Conservation (phyloP, 2,113 vertebrate genomes). For the Raja brachyura region DNA sequence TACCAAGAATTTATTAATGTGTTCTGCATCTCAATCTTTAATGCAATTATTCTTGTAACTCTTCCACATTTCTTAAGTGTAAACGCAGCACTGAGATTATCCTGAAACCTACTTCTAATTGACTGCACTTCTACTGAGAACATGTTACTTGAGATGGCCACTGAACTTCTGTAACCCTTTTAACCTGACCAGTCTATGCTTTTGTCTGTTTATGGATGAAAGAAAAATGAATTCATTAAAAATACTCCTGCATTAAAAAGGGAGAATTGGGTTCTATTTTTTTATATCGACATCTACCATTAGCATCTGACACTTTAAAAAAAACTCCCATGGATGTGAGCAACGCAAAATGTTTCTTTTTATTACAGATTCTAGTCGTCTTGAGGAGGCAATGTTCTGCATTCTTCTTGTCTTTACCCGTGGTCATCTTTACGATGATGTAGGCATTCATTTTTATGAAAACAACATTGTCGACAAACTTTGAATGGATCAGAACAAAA, state of each 20-base stretch:
- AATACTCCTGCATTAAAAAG: not conserved
- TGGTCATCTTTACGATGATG: not conserved
- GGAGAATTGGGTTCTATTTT: not conserved
- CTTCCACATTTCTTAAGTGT: not conserved
- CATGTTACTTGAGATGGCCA: not conserved
- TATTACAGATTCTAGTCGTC: not conserved
- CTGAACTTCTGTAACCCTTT: not conserved
- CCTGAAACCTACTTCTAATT: not conserved
- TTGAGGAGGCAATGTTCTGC: not conserved
- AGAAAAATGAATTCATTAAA: not conserved
- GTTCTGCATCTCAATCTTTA: not conserved
- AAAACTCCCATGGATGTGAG: not conserved
- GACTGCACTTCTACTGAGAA: not conserved
- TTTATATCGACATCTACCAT: not conserved
- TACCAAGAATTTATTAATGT: not conserved
- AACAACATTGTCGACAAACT: not conserved
- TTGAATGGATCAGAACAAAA: not conserved
- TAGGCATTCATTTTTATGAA: not conserved
- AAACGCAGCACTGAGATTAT: not conserved
- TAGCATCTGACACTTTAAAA: not conserved
- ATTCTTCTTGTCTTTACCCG: not conserved
- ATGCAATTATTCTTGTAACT: not conserved
- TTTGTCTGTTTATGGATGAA: not conserved
- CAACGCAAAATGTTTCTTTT: not conserved
- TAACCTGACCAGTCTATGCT: slow-evolving; percentile 7